These are phyloP conservation scores for Lepus europaeus DNA, from an alignment of 2,113 vertebrate species.

Conservation along the genomic window DNA sequence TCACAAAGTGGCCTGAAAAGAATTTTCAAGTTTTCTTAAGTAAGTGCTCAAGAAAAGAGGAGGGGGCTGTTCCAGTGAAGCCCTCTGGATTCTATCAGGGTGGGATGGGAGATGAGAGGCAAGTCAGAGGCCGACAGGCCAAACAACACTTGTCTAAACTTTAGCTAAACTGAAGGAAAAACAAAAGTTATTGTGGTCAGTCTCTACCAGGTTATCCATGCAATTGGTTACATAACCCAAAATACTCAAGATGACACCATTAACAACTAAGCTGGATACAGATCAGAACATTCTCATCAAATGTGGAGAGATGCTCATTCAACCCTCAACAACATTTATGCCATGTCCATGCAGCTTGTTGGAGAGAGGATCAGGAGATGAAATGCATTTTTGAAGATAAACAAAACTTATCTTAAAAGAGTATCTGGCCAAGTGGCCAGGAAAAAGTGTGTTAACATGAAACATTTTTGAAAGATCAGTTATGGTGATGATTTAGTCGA, in stretches of 20 bases:
- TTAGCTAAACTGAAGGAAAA: neutral
- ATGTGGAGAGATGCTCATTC: neutral
- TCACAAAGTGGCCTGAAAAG: neutral
- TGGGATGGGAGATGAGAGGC: neutral
- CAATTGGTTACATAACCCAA: neutral
- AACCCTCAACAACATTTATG: neutral
- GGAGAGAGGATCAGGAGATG: neutral
- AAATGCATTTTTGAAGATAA: neutral
- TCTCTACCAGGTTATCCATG: neutral
- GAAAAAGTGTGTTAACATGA: neutral
- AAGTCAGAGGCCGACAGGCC: neutral
- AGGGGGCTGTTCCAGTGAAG: neutral
- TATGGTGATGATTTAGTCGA: neutral
- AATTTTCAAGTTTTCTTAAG: conserved; percentile 15
- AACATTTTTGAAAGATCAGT: neutral
- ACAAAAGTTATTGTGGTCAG: neutral
- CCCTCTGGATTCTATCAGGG: neutral
- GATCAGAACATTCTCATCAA: neutral
- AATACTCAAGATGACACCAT: neutral
- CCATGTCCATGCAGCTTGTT: neutral
- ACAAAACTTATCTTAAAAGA: neutral
- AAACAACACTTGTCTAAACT: neutral
- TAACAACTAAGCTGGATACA: neutral
- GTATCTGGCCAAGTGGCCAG: neutral
- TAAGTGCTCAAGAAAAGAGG: neutral